A percentile compares a stretch with the other conserved stretches of the same genome.
These are phyloP conservation scores for Strigops habroptila DNA, from an alignment of 2,113 vertebrate genomes.

Conservation along the genomic window DNA sequence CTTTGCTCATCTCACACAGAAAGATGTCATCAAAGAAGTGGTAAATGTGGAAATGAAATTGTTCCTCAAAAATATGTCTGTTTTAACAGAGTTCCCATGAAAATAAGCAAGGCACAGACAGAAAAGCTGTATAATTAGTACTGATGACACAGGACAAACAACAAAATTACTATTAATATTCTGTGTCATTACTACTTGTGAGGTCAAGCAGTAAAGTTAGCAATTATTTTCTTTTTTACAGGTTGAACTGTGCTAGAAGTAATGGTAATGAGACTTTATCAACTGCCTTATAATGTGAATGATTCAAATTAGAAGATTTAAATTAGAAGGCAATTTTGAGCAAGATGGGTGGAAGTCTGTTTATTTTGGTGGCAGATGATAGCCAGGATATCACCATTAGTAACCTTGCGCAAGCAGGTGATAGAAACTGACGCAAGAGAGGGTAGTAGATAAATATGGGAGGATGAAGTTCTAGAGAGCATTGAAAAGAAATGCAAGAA, in stretches of 20 bases:
- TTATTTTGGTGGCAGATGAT: not conserved
- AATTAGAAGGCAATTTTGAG: not conserved
- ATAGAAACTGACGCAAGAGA: not conserved
- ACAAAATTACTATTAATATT: not conserved
- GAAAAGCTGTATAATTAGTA: not conserved
- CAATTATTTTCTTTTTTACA: not conserved
- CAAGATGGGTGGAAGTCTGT: not conserved
- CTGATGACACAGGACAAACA: not conserved
- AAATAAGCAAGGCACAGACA: not conserved
- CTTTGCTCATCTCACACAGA: not conserved
- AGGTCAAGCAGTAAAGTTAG: not conserved
- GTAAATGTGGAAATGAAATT: not conserved
- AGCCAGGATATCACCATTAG: not conserved
- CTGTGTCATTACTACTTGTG: not conserved
- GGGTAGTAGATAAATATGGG: not conserved
- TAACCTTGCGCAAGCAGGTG: not conserved
- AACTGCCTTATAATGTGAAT: not conserved
- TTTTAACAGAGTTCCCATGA: not conserved
- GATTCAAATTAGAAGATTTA: not conserved
- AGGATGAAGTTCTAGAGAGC: not conserved
- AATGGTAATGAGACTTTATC: not conserved
- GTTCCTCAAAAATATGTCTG: not conserved
- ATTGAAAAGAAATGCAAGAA: not conserved
- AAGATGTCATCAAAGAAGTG: not conserved
- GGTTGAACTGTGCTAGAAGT: not conserved